phyloP scores from a whole-genome alignment of 2,888 invertebrate species.

The Andrena hattorfiana region DNA sequence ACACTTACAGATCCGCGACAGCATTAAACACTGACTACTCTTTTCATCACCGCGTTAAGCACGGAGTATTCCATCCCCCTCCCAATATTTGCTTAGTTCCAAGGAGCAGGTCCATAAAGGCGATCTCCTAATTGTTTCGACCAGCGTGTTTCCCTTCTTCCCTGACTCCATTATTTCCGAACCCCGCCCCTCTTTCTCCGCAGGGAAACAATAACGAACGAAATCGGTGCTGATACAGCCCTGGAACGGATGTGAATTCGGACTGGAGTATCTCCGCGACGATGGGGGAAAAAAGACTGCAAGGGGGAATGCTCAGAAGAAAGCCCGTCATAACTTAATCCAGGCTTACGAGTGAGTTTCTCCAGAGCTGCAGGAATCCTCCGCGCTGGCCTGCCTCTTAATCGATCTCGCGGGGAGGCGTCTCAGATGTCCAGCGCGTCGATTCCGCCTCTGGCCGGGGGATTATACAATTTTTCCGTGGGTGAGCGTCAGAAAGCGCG shows the following conservation, averaged over 20 bases:
- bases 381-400: background rate
- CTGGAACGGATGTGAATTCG: conserved; percentile 45
- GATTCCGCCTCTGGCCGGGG: background rate
- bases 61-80: conserved; percentile 33
- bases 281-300: conserved; percentile 13
- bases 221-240: conserved; percentile 38
- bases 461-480: conserved; percentile 62
- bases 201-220: conserved; percentile 68
- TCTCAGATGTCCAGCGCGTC: conserved; percentile 29
- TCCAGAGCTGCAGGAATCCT: conserved; percentile 20
- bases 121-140: conserved; percentile 58
- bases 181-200: conserved; percentile 13
- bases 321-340: conserved; percentile 72
- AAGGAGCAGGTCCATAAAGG: conserved; percentile 38
- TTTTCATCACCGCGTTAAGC: conserved; percentile 28
- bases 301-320: conserved; percentile 20
- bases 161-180: conserved; percentile 48
- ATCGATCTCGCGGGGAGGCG: conserved; percentile 42
- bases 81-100: conserved; percentile 50
- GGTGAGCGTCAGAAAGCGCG: conserved; percentile 8
- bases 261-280: conserved; percentile 22
- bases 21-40: conserved; percentile 33
- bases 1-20: conserved; percentile 7
- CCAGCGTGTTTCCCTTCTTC: conserved; percentile 15
- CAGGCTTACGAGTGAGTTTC: conserved; percentile 67